Percentiles rank a stretch among this genome's conserved stretches.
These are phyloP conservation scores for Salmo trutta DNA, from an alignment of 2,797 vertebrate species.

Conservation along the genomic window DNA sequence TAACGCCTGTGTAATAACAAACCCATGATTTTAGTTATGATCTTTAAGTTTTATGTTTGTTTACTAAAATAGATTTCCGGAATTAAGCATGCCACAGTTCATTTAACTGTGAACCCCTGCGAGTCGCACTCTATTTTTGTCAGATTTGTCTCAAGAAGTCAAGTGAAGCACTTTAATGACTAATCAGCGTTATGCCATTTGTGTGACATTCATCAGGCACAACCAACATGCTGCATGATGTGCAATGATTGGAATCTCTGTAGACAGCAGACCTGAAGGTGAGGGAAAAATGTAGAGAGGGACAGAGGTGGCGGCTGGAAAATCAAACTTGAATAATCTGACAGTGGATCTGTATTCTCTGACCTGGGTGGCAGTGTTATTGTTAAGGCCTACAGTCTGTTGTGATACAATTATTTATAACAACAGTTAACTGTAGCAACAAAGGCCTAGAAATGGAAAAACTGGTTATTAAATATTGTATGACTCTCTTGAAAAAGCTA, in stretches of 20 bases:
- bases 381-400: neutral
- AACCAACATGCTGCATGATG: neutral
- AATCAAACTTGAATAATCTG: neutral
- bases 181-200: too few relatives aligned
- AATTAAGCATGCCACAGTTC: neutral
- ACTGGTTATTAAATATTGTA: too few relatives aligned
- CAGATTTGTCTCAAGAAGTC: neutral
- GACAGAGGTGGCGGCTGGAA: neutral
- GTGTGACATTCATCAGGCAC: neutral
- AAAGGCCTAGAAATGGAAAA: too few relatives aligned
- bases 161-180: neutral
- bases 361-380: neutral
- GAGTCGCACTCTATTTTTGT: neutral
- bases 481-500: too few relatives aligned
- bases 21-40: neutral
- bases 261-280: neutral
- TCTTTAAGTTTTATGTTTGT: neutral
- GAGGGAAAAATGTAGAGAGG: neutral
- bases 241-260: neutral
- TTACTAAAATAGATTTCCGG: neutral
- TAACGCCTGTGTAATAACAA: neutral
- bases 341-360: neutral
- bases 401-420: too few relatives aligned
- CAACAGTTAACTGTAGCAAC: too few relatives aligned
- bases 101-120: slow-evolving; percentile 11